Base-by-base conservation (phyloP, 1,140 invertebrate genomes). In the Metaphire vulgaris region DNA sequence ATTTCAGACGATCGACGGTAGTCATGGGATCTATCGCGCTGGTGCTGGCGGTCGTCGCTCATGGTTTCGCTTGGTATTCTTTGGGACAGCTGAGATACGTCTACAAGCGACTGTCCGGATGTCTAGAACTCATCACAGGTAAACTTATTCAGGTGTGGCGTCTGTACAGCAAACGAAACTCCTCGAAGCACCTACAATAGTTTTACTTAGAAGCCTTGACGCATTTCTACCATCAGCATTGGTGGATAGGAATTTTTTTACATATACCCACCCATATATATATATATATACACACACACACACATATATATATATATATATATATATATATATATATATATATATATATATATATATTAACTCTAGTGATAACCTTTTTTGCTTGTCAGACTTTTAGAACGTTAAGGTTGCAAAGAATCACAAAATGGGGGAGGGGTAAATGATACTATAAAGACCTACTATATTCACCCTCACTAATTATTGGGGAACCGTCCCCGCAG, bases 71-170 rank as follows among this genome's bases (percentile, higher is more conserved):
- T 2, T 89, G 92, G 75, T 95, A 95, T 81, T 93, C 93, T 1
- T 92, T 95, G 83, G 88, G 89, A 77, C 92, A 94, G 82, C 92
- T 92, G 14, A 88, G 93, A 12, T 95, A 95, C 83, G 94, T 93
- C 90, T 94, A 93, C 86, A 95, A 95, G 84, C 87, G 93, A 33
- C 87, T 95, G 29, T 92, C 93, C 14, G 92, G 91, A 0, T 91
- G 92, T n/a, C 91, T 94, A 78, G 92, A 94, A 81, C 90, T 95
- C 81, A 91, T 95, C 70, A 90, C 91, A 84, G 91, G 92, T 93
- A 86, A 29, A 33, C 32, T 33, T 2, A 14, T 71, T 30, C 26
- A 26, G 14, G 14, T 65, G 56, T 65, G 14, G n/a, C n/a, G n/a
- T n/a, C n/a, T n/a, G n/a, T n/a, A n/a, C n/a, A n/a, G n/a, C n/a